Conservation (phyloP, 2,797 vertebrate species). For the Chaunax sp. region DNA sequence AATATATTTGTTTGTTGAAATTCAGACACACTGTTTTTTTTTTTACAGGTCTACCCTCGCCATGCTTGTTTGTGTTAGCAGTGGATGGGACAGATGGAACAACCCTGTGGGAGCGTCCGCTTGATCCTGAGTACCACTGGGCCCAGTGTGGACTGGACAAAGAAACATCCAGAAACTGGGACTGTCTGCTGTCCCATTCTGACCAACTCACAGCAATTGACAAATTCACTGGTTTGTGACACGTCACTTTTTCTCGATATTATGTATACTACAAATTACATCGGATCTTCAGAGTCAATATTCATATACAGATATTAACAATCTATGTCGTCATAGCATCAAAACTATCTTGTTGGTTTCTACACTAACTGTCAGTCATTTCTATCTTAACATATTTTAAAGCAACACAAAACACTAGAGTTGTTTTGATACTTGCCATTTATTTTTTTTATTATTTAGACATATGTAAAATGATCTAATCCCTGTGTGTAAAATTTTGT, state of each 20-base stretch:
- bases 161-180: constrained; percentile 22
- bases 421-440: not conserved
- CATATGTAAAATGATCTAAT: too few relatives aligned
- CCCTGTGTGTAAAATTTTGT: not conserved
- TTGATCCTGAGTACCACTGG: constrained; percentile 82
- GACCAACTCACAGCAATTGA: constrained; percentile 78
- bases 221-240: constrained; percentile 80
- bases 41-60: constrained; percentile 83
- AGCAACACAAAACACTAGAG: not conserved
- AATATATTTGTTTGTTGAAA: not conserved
- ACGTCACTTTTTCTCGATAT: not conserved
- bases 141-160: constrained; percentile 83
- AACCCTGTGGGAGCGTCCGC: constrained; percentile 84
- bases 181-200: constrained; percentile 85
- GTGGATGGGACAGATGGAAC: constrained; percentile 88
- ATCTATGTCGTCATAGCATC: not conserved
- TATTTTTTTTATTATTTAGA: too few relatives aligned
- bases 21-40: constrained; percentile 14
- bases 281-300: not conserved
- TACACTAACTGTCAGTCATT: too few relatives aligned
- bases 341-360: not conserved
- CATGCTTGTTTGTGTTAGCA: constrained; percentile 86
- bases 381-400: too few relatives aligned
- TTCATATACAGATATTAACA: not conserved
- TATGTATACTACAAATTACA: not conserved